These are phyloP conservation scores for Bombus polaris DNA, from an alignment of 1,140 invertebrate species.

Conservation along the genomic window DNA sequence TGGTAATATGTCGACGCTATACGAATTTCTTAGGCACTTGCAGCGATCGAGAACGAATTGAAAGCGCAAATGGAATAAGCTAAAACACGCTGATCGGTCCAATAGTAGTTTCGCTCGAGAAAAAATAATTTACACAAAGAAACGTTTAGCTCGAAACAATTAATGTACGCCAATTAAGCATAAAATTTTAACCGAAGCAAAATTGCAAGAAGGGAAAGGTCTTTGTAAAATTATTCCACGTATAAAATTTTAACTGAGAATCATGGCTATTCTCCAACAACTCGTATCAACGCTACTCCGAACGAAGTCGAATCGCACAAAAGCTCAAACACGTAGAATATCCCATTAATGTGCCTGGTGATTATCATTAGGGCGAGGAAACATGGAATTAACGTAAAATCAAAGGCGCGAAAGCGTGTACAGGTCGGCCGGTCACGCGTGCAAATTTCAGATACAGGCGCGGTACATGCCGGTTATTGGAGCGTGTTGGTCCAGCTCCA, in stretches of 20 bases:
- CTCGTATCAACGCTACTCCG: background rate
- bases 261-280: background rate
- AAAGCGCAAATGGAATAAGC: too few relatives aligned
- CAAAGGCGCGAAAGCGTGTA: background rate
- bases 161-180: too few relatives aligned
- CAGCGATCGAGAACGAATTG: background rate
- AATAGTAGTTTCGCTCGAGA: background rate
- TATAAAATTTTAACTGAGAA: background rate
- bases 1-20: background rate
- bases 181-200: too few relatives aligned
- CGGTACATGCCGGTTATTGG: background rate
- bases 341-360: background rate
- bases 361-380: background rate
- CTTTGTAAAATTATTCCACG: background rate
- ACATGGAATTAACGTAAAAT: background rate
- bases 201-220: too few relatives aligned
- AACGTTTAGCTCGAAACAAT: too few relatives aligned
- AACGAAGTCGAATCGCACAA: background rate
- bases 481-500: conserved; percentile 20
- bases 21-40: background rate
- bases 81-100: too few relatives aligned
- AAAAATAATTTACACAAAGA: background rate
- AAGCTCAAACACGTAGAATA: background rate
- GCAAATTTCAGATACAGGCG: background rate
- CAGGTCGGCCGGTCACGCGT: background rate